Percentiles rank a stretch among this genome's conserved stretches.
These are phyloP conservation scores for Lomographa bimaculata DNA, from an alignment of 2,888 invertebrate genomes.

Conservation along the genomic window DNA sequence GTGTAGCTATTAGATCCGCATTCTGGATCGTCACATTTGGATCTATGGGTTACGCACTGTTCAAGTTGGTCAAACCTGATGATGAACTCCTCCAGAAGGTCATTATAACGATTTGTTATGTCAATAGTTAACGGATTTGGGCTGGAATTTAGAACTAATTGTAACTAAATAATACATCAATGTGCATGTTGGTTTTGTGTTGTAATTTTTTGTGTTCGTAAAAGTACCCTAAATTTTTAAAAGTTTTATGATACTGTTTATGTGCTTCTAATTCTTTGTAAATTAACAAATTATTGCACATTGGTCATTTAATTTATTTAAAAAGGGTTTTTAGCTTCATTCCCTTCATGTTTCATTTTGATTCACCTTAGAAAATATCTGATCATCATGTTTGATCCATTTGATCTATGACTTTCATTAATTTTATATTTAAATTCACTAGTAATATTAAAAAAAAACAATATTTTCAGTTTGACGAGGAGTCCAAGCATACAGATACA, in stretches of 20 bases:
- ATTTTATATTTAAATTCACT: not conserved
- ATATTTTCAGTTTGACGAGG: slow-evolving; percentile 59
- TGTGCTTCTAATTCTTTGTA: too few relatives aligned
- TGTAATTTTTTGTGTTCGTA: slow-evolving; percentile 16
- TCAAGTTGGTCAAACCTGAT: slow-evolving; percentile 81
- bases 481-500: slow-evolving; percentile 62
- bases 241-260: too few relatives aligned
- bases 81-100: slow-evolving; percentile 82
- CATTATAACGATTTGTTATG: slow-evolving; percentile 50
- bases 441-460: slow-evolving; percentile 1
- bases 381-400: slow-evolving; percentile 63
- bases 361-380: slow-evolving; percentile 14
- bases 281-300: slow-evolving; percentile 12
- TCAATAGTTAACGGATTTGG: slow-evolving; percentile 37
- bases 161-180: too few relatives aligned
- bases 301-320: too few relatives aligned
- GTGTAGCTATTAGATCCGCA: slow-evolving; percentile 72
- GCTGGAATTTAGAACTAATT: slow-evolving; percentile 36
- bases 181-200: slow-evolving; percentile 45
- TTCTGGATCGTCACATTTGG: slow-evolving; percentile 85
- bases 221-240: not conserved
- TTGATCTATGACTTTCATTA: slow-evolving; percentile 23
- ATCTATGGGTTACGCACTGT: slow-evolving; percentile 84
- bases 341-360: slow-evolving; percentile 1
- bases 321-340: too few relatives aligned